Base-by-base conservation (phyloP, 2,888 invertebrate species). In the Copidosoma aretas region DNA sequence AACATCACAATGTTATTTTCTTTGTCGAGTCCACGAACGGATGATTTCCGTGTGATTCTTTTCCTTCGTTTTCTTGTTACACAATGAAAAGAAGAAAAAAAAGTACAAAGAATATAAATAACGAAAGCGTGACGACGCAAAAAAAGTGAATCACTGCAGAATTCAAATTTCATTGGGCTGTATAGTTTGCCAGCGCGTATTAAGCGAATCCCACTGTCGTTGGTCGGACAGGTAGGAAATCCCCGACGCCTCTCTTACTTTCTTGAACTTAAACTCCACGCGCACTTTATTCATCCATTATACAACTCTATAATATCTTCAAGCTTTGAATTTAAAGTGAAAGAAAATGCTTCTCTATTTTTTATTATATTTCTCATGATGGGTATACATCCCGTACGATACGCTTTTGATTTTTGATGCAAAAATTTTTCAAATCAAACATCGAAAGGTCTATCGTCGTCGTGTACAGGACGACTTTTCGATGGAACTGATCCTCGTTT, bases 1-100 rank as follows among this genome's bases (percentile, higher is more conserved):
- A 79, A 80, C 80, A 79, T 81, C 79, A 80, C 79, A 80, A 79
- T 80, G 74, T 78, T 74, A 77, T 80, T 78, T 76, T 78, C 79
- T 71, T 69, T 68, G 59, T 75, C 77, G 74, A 78, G 75, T 78
- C 75, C 72, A 74, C 77, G 75, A 76, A 77, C 75, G 77, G 74
- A 74, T 75, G 32, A 32, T 75, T 71, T 46, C 12, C 49, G 59
- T 32, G 32, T 46, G 52, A 15, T 24, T 62, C 51, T 59, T 43
- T 15, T 65, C 56, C 65, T 64, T 74, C 73, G 75, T 74, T 74
- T 15, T 54, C 19, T 52, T 19, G n/a, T 52, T 12, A 3, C 22
- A 19, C 5, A 5, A 52, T 12, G 21, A 21, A 52, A 52, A 49
- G 10, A 49, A n/a, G 4, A 49, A 49, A 49, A 19, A 49, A 49